A percentile compares a stretch with the other conserved stretches of the same genome.
Conservation (phyloP, 2,113 vertebrate species). For the Corvus moneduloides region DNA sequence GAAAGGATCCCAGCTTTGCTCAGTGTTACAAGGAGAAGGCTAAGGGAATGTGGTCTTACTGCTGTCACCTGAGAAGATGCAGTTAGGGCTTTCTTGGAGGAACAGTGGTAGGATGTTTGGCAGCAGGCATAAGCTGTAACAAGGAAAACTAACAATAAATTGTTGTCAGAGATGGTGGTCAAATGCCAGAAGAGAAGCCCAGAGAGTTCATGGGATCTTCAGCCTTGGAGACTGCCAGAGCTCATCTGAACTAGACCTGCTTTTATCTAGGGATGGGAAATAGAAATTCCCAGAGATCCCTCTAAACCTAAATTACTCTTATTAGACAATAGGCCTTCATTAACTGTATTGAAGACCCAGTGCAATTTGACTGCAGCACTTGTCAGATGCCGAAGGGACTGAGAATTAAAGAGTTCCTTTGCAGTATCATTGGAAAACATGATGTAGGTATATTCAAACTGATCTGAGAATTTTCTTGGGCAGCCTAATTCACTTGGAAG, state of each 20-base stretch:
- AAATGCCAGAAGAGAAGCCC: not conserved
- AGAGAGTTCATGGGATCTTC: not conserved
- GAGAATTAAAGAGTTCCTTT: not conserved
- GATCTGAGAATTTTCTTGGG: not conserved
- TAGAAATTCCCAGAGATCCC: not conserved
- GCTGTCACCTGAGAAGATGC: not conserved
- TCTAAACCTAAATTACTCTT: not conserved
- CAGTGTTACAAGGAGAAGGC: not conserved
- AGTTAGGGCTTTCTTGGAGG: not conserved
- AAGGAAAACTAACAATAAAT: not conserved
- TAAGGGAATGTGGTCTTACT: not conserved
- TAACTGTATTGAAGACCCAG: not conserved
- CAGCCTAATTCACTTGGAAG: not conserved
- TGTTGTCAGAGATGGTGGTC: not conserved
- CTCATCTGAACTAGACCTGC: not conserved
- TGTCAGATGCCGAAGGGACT: rapidly evolving
- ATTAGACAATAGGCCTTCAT: not conserved
- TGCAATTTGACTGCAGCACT: not conserved
- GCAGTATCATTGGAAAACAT: not conserved
- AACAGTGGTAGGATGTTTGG: not conserved
- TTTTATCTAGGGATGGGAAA: not conserved
- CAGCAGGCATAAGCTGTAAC: not conserved
- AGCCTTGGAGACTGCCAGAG: not conserved
- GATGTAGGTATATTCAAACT: not conserved
- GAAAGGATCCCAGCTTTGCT: not conserved